phyloP scores from a whole-genome alignment of 1,140 invertebrate species.

The Phthorimaea operculella region DNA sequence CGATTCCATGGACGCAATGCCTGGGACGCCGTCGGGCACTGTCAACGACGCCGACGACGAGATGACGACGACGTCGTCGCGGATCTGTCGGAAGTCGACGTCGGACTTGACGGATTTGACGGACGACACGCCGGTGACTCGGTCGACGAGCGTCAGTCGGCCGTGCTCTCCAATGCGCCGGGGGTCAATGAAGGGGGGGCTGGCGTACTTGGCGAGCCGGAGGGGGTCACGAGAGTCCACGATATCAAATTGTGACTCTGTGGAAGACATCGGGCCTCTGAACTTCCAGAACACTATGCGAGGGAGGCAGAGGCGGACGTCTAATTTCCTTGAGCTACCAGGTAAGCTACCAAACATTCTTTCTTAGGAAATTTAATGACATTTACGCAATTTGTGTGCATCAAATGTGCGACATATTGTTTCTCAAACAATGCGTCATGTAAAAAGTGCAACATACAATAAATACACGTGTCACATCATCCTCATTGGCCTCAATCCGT shows the following conservation, averaged over 20 bases:
- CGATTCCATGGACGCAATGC: conserved; percentile 53
- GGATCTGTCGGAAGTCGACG: conserved; percentile 74
- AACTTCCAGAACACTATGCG: conserved; percentile 80
- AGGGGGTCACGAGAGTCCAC: conserved; percentile 76
- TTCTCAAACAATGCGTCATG: too few relatives aligned
- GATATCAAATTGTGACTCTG: conserved; percentile 71
- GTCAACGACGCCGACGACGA: conserved; percentile 53
- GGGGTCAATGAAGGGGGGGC: conserved; percentile 73
- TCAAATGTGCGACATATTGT: too few relatives aligned
- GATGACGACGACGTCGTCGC: conserved; percentile 47
- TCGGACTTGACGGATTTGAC: conserved; percentile 78
- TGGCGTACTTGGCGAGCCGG: conserved; percentile 80
- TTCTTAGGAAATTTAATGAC: neutral
- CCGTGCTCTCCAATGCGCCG: conserved; percentile 70
- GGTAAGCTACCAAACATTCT: conserved; percentile 63
- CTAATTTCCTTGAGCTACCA: conserved; percentile 88
- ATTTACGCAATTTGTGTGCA: neutral
- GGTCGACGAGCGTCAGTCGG: conserved; percentile 71
- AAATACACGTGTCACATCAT: too few relatives aligned
- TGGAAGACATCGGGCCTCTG: conserved; percentile 81
- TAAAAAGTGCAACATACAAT: too few relatives aligned
- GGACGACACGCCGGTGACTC: conserved; percentile 70
- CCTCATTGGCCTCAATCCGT: too few relatives aligned
- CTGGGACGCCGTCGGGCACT: conserved; percentile 44
- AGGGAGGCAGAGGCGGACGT: conserved; percentile 79